Evolutionary conservation across 1,140 invertebrate genomes (phyloP), one percentile per base, ranked within the genome.

Genomic region (Sweltsa coloradensis): DNA sequence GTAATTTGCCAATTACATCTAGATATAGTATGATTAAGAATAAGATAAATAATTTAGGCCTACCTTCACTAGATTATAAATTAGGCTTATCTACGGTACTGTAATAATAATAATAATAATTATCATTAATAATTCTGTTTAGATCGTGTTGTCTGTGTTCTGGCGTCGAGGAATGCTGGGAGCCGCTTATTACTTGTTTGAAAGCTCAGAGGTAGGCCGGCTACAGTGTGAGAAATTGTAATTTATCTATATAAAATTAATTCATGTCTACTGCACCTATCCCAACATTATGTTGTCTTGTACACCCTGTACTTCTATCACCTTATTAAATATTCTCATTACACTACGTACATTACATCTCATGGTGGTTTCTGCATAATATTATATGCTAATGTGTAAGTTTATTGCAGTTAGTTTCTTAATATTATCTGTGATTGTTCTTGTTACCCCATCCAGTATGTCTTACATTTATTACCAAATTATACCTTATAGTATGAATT

Each of bases 131-230:
- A n/a, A n/a, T n/a, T n/a, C n/a, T n/a, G n/a, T 36, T 14, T 21
- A 47, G 46, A 39, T 47, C 4, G 13, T 41, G 2, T 16, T 47
- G 11, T 47, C 36, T 29, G 46, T 47, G 9, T 39, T 40, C 24
- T 47, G 46, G 46, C n/a, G 19, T 7, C 40, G 24, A 47, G 46
- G 46, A 16, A 47, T 40, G 36, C 37, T 85, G 16, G 81, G 79
- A 26, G 75, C 78, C 11, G 78, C 81, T 0, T 80, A 76, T 58
- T 87, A 82, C 61, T 75, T 78, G 53, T 58, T 77, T n/a, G 63
- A 72, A 40, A 78, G 74, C 1, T 72, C 68, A 19, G 74, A 78
- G 63, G 66, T 78, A 50, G 59, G 55, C 47, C 50, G 62, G 6
- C 58, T 63, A 55, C 62, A 69, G 60, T 64, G 36, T 56, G 57